Evolutionary conservation across 2,113 vertebrate species (phyloP).

Genomic region (Gobiocypris rarus): DNA sequence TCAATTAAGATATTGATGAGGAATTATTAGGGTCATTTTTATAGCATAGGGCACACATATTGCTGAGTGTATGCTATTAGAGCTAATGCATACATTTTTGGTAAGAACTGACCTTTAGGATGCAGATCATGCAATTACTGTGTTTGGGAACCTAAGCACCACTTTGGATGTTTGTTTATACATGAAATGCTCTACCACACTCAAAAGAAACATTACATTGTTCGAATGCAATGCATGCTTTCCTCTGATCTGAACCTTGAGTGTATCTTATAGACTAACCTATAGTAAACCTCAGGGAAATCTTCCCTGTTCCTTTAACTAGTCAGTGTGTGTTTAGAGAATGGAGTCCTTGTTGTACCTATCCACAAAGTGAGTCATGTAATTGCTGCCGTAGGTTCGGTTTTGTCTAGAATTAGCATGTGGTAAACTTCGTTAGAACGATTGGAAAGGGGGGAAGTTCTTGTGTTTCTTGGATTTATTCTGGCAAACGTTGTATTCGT

Average conservation of each 20-base stretch:
- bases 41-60: neutral
- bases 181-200: neutral
- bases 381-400: conserved; percentile 51
- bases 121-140: neutral
- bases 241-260: neutral
- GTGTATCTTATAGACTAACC: neutral
- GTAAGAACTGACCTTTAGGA: conserved; percentile 22
- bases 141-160: neutral
- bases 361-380: conserved; percentile 52
- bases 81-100: neutral
- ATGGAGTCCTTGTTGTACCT: conserved; percentile 43
- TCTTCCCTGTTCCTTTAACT: conserved; percentile 1
- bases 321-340: conserved; percentile 32
- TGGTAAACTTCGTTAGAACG: conserved; percentile 42
- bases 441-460: conserved; percentile 17
- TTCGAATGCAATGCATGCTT: neutral
- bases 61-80: neutral
- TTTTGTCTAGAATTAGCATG: conserved; percentile 50
- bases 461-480: conserved; percentile 14
- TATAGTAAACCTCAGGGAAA: neutral
- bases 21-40: neutral
- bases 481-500: conserved; percentile 11
- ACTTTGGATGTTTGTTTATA: neutral
- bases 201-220: neutral
- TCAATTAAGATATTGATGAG: neutral